Conservation (phyloP, 2,113 vertebrate species). For the Ia io region DNA sequence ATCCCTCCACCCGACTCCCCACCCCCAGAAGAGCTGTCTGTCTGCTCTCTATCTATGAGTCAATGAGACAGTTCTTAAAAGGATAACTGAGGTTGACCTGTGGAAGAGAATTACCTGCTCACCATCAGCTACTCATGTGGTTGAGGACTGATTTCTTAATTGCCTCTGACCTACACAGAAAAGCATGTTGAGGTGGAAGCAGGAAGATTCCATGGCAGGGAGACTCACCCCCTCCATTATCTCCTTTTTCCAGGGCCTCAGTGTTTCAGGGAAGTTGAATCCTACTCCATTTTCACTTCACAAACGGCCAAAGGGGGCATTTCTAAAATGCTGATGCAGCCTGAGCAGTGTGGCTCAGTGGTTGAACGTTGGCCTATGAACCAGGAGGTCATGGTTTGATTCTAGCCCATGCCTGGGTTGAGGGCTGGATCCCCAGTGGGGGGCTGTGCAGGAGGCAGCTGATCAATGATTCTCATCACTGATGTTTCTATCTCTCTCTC, state of each 20-base stretch:
- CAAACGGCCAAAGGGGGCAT: not conserved
- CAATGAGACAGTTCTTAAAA: not conserved
- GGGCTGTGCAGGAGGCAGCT: too few relatives aligned
- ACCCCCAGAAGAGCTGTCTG: too few relatives aligned
- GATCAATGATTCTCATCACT: too few relatives aligned
- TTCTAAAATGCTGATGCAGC: not conserved
- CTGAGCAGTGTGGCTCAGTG: too few relatives aligned
- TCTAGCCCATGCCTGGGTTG: too few relatives aligned
- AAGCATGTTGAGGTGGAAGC: not conserved
- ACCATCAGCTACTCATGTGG: not conserved
- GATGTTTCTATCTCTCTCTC: too few relatives aligned
- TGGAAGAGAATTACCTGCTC: not conserved
- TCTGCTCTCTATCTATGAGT: too few relatives aligned
- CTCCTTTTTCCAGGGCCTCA: not conserved
- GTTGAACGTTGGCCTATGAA: too few relatives aligned
- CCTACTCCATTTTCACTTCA: not conserved
- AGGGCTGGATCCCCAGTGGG: too few relatives aligned
- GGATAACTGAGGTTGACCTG: not conserved
- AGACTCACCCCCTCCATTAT: not conserved
- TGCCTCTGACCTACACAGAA: not conserved
- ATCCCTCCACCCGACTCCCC: too few relatives aligned
- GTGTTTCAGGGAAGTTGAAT: accelerated
- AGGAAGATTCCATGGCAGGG: not conserved
- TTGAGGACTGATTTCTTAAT: not conserved
- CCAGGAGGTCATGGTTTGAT: too few relatives aligned